Percentiles rank a stretch among this genome's conserved stretches.
Evolutionary conservation across 2,113 vertebrate species (phyloP).

Genomic region (Chaenogobius annularis): DNA sequence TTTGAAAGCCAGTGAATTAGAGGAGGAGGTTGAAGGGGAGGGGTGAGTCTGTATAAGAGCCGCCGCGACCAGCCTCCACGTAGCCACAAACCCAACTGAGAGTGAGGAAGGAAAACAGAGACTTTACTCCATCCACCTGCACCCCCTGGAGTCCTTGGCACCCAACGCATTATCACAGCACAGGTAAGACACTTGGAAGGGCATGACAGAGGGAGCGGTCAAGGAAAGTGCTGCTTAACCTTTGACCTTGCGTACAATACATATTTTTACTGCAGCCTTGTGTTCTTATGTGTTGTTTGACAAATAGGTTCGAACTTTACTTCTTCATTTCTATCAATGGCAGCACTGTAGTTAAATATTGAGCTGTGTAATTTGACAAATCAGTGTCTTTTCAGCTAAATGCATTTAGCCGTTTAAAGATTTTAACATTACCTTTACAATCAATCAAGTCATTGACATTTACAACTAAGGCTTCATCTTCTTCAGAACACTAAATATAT

Average conservation of each 20-base stretch:
- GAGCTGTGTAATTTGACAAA: neutral
- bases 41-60: conserved; percentile 78
- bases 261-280: neutral
- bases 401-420: neutral
- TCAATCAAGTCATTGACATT: neutral
- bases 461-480: neutral
- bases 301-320: neutral
- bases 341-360: neutral
- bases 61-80: conserved; percentile 62
- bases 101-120: conserved; percentile 61
- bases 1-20: conserved; percentile 49
- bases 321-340: neutral
- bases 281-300: no score
- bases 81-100: conserved; percentile 60
- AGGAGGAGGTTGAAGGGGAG: conserved; percentile 65
- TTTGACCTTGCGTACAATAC: conserved; percentile 48
- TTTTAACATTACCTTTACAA: neutral
- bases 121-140: conserved; percentile 30
- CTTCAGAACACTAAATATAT: neutral
- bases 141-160: conserved; percentile 38
- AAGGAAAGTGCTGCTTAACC: conserved; percentile 28
- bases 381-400: neutral
- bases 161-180: conserved; percentile 23
- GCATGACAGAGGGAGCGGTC: neutral
- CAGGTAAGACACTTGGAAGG: conserved; percentile 49